Evolutionary conservation across 2,113 vertebrate species (phyloP), one percentile per base, ranked within the genome.

Genomic region (Cygnus buccinator): DNA sequence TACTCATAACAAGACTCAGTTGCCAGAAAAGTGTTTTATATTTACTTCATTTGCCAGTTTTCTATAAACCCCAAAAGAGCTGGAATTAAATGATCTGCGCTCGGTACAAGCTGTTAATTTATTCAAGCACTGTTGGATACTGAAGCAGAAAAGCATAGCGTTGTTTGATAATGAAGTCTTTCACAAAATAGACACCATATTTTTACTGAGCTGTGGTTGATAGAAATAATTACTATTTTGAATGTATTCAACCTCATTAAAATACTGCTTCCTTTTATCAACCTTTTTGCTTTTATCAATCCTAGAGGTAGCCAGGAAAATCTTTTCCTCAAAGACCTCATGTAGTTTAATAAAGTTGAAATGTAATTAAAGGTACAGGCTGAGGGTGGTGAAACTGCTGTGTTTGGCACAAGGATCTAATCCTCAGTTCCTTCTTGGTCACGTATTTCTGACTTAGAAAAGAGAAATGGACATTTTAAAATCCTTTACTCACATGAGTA

Each of bases 1-100:
- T 84, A 61, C 52, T 90, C 90, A 83, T 31, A 95, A 93, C 50
- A 90, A 84, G 8, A n/a, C 57, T 93, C 57, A 52, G 77, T 89
- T 88, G 78, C 75, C 82, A 92, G 43, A 77, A 83, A 54, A 93
- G 54, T 80, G 65, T 84, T 93, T 88, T 88, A 35, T 71, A 85
- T 94, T 93, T 96, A 88, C 25, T 77, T 18, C 20, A 8, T 80
- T 86, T 96, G 79, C 85, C 76, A 92, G 82, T 83, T 95, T 91
- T 93, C 90, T 71, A 9, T 89, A 72, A 91, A 85, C 21, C 4
- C 31, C 33, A 79, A 84, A 79, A 11, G 25, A 87, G 37, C 43
- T 88, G 72, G 66, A 81, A 52, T 70, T 19, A 82, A 95, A 87
- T 35, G 3, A 59, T 57, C 50, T 87, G 61, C 6, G 4, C 33